Conservation (phyloP, 2,888 invertebrate species). For the Drosophila falleni region DNA sequence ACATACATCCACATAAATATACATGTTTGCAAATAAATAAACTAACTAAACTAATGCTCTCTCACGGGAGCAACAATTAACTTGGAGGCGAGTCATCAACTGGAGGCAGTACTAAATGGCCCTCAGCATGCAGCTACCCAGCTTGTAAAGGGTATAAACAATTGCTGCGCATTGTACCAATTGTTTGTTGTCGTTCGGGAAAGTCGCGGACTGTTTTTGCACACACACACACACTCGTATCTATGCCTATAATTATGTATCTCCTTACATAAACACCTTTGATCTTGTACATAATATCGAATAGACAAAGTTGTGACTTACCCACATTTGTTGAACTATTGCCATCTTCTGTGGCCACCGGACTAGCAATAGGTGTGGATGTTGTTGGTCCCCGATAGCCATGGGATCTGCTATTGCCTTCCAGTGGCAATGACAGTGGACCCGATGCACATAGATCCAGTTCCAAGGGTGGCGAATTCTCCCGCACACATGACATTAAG, state of each 20-base stretch:
- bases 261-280: constrained; percentile 34
- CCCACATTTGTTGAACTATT: constrained; percentile 66
- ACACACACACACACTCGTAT: constrained; percentile 10
- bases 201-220: constrained; percentile 45
- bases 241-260: not conserved
- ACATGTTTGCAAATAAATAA: not conserved
- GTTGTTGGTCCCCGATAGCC: constrained; percentile 63
- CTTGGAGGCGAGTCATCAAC: not conserved
- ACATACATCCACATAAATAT: not conserved
- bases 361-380: constrained; percentile 72
- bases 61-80: not conserved
- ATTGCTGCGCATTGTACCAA: constrained; percentile 57
- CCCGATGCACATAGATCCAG: constrained; percentile 78
- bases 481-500: constrained; percentile 85
- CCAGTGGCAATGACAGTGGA: constrained; percentile 81
- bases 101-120: not conserved
- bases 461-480: constrained; percentile 85
- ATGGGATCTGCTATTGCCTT: constrained; percentile 58
- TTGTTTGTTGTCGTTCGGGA: constrained; percentile 44
- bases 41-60: constrained; percentile 28
- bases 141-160: constrained; percentile 52
- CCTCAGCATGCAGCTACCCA: constrained; percentile 9
- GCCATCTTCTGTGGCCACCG: constrained; percentile 45
- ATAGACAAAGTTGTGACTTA: constrained; percentile 51
- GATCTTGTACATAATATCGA: constrained; percentile 8